Evolutionary conservation across 2,888 invertebrate genomes (phyloP), one percentile per base, ranked within the genome.

Genomic region (Lysandra bellargus): DNA sequence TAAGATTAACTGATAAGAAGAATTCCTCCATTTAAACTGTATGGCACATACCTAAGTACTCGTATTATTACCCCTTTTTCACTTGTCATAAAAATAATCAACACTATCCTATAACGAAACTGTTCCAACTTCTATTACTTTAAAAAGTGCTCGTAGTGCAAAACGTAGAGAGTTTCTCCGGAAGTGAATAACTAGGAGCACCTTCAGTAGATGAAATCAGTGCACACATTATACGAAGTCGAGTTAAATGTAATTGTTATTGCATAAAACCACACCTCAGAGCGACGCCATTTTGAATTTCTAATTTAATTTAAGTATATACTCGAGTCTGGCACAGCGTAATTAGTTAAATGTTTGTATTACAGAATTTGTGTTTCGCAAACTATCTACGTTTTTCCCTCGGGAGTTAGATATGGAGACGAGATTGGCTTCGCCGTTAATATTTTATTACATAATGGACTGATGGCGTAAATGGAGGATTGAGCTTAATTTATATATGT

Each of bases 241-340:
- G 53, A 53, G 76, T 76, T 76, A 76, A 76, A 76, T 76, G 53
- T 76, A 76, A 76, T 76, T 76, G 76, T 76, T 76, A 76, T 76
- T 76, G 76, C 76, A 57, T 76, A 76, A 76, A 76, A 76, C 76
- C 76, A 57, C 76, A 76, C 57, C 76, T 76, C 53, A 14, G 33
- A 69, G 53, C 49, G 76, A 14, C 76, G 53, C 76, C 76, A 76
- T 76, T 57, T 76, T 76, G 76, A 76, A 76, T 76, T 53, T 30
- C 30, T 76, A 76, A 76, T 76, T 76, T 76, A 76, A 76, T 76
- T 53, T 57, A 57, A 76, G 76, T 76, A 53, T 75, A 30, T 69
- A 33, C 57, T 57, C 74, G 74, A 44, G 74, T 44, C 44, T 74
- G 74, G 53, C 76, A 30, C 53, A 7, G 76, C 33, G 49, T 76